phyloP scores from a whole-genome alignment of 92 coral and sea anemone species.

The Actinernus sp. region DNA sequence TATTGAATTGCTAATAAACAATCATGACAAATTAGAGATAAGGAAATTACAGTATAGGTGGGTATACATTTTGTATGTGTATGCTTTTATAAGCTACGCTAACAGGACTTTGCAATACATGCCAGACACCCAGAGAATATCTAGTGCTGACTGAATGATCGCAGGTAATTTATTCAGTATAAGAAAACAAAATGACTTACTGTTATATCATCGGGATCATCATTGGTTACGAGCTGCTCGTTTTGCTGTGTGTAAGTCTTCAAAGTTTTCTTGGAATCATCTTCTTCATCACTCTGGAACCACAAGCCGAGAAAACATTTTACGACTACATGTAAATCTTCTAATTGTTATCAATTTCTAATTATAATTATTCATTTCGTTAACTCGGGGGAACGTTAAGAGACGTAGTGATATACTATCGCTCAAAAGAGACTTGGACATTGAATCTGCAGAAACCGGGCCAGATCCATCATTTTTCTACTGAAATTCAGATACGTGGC shows the following conservation, averaged over 20 bases:
- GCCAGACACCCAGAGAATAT: no score
- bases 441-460: no score
- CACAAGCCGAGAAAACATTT: background rate
- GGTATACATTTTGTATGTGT: background rate
- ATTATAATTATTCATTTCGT: no score
- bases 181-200: conserved; percentile 30
- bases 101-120: background rate
- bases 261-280: conserved; percentile 74
- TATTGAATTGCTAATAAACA: no score
- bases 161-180: no score
- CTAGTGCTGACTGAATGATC: no score
- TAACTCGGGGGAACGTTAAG: no score
- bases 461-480: no score
- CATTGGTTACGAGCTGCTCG: conserved; percentile 76
- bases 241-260: conserved; percentile 88
- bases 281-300: conserved; percentile 86
- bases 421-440: no score
- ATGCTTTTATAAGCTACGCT: background rate
- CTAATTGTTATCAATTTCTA: background rate
- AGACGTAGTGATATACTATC: no score
- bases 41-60: background rate
- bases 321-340: background rate
- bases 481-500: no score
- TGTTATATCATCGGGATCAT: conserved; percentile 58
- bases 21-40: conserved; percentile 1